These are phyloP conservation scores for Proterorhinus semilunaris DNA, from an alignment of 2,113 vertebrate genomes.

Conservation along the genomic window DNA sequence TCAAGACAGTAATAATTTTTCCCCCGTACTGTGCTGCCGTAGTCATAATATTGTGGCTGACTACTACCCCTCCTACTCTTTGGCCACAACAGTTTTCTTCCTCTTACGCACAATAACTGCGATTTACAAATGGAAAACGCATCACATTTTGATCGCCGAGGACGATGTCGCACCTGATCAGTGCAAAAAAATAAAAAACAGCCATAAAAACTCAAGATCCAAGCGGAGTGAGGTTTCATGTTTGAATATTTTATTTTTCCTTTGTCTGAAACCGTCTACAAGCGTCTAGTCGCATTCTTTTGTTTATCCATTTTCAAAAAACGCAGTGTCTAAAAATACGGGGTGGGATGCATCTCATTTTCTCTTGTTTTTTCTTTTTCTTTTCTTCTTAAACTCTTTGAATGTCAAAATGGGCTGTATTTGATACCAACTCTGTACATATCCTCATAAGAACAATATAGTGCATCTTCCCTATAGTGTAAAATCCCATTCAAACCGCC, in stretches of 20 bases:
- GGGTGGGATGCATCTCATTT: conserved; percentile 44
- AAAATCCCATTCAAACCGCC: conserved; percentile 52
- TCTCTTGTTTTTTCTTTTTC: background rate
- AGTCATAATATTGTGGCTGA: too few species aligned
- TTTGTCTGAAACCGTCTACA: conserved; percentile 50
- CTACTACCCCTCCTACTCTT: too few species aligned
- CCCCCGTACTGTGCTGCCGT: too few species aligned
- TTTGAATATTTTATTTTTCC: conserved; percentile 58
- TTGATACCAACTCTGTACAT: conserved; percentile 53
- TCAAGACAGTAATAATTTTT: too few species aligned
- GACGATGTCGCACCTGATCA: too few species aligned
- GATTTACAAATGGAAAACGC: too few species aligned
- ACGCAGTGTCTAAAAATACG: conserved; percentile 69
- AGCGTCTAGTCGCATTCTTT: conserved; percentile 32
- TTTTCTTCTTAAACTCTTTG: background rate
- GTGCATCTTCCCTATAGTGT: conserved; percentile 55
- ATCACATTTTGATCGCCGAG: too few species aligned
- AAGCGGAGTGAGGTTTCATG: conserved; percentile 14
- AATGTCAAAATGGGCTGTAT: conserved; percentile 39
- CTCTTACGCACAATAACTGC: too few species aligned
- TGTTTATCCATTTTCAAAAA: conserved; percentile 60
- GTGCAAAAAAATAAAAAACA: too few species aligned
- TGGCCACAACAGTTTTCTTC: too few species aligned
- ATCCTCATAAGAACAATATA: conserved; percentile 41
- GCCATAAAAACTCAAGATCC: too few species aligned